Conservation (phyloP, 2,888 invertebrate genomes). For the Lissocephala sabroskyi region DNA sequence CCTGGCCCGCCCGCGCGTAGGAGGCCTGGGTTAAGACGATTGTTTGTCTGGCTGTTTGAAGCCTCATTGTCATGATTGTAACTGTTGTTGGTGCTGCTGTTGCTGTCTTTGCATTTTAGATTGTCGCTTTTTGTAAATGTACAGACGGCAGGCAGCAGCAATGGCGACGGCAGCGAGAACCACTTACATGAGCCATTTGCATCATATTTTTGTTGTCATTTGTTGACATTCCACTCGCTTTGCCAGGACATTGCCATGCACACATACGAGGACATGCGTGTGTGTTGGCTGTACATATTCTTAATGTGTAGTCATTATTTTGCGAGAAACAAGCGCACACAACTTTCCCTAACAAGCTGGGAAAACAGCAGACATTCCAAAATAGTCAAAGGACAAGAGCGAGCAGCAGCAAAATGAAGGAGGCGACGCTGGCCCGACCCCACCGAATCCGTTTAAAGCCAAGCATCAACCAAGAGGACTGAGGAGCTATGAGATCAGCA, state of each 20-base stretch:
- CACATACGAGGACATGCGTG: slow-evolving; percentile 13
- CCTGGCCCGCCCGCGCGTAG: background rate
- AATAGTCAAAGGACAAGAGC: background rate
- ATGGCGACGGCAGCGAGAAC: slow-evolving; percentile 41
- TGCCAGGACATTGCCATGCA: slow-evolving; percentile 10
- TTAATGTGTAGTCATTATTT: slow-evolving; percentile 66
- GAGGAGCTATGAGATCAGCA: too few relatives aligned
- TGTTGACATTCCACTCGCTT: slow-evolving; percentile 60
- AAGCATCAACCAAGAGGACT: too few relatives aligned
- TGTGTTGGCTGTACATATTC: slow-evolving; percentile 40
- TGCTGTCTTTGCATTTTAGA: slow-evolving; percentile 40
- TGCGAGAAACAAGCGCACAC: slow-evolving; percentile 52
- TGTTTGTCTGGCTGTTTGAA: background rate
- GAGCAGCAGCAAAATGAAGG: slow-evolving; percentile 1
- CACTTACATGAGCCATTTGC: slow-evolving; percentile 69
- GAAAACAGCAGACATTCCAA: slow-evolving; percentile 18
- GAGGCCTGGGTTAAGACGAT: background rate
- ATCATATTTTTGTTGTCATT: slow-evolving; percentile 69
- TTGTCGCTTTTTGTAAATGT: slow-evolving; percentile 47
- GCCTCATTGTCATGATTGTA: background rate
- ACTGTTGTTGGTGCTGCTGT: background rate
- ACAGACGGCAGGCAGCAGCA: background rate
- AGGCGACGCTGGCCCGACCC: too few relatives aligned
- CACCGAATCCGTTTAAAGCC: too few relatives aligned
- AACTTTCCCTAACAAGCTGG: slow-evolving; percentile 20